Conservation (phyloP, 2,113 vertebrate species). For the Salminus brasiliensis region DNA sequence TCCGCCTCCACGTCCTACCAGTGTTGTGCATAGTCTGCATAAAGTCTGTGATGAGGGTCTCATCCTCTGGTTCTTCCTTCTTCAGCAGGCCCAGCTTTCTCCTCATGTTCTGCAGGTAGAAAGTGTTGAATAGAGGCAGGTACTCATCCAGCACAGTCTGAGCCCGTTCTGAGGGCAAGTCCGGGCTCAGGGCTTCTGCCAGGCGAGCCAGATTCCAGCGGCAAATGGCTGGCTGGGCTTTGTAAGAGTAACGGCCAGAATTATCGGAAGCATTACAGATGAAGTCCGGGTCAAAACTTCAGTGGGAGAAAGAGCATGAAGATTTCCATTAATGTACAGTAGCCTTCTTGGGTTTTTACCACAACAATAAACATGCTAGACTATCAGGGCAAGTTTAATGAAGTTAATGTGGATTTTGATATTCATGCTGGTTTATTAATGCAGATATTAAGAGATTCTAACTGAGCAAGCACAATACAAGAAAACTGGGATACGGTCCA, state of each 20-base stretch:
- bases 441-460: too few relatives aligned
- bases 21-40: constrained; percentile 93
- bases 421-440: background rate
- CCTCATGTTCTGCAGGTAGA: constrained; percentile 90
- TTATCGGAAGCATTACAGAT: constrained; percentile 93
- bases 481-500: background rate
- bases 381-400: background rate
- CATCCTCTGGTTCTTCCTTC: constrained; percentile 82
- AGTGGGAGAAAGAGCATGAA: background rate
- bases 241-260: constrained; percentile 88
- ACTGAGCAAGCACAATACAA: too few relatives aligned
- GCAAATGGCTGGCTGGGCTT: constrained; percentile 91
- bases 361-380: background rate
- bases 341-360: background rate
- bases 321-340: background rate
- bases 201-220: constrained; percentile 93
- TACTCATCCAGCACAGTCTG: constrained; percentile 83
- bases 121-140: constrained; percentile 81
- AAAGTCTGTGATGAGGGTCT: constrained; percentile 80
- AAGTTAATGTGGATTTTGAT: background rate
- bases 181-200: constrained; percentile 88
- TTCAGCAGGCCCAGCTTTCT: constrained; percentile 88
- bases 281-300: constrained; percentile 92
- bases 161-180: constrained; percentile 80
- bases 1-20: constrained; percentile 68